These are phyloP conservation scores for Pristionchus arcanus DNA, from an alignment of 2,888 invertebrate species.

Conservation along the genomic window DNA sequence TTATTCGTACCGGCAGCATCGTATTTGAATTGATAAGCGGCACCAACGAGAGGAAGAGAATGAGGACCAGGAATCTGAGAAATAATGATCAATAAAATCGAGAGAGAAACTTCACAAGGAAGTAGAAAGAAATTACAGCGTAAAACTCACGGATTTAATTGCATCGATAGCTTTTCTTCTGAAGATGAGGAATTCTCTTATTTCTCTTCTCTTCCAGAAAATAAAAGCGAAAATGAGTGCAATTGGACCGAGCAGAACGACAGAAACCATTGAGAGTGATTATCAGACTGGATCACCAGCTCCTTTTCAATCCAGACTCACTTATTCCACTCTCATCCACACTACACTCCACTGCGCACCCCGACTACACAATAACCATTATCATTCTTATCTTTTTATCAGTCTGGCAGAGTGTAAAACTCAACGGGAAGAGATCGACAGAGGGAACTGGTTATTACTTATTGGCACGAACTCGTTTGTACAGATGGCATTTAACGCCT, in stretches of 20 bases:
- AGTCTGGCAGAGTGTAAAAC: background rate
- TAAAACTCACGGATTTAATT: background rate
- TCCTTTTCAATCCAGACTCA: conserved; percentile 15
- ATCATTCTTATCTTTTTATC: conserved; percentile 38
- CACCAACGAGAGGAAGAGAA: conserved; percentile 27
- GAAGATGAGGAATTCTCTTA: conserved; percentile 3
- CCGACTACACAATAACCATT: conserved; percentile 18
- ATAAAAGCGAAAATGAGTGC: background rate
- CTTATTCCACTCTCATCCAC: background rate
- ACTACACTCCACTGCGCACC: conserved; percentile 24
- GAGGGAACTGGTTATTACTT: conserved; percentile 22
- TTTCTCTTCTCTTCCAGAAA: conserved; percentile 18
- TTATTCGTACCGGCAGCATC: conserved; percentile 7
- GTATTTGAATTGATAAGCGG: conserved; percentile 45
- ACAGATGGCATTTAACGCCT: conserved; percentile 20
- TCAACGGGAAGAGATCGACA: background rate
- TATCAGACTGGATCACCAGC: background rate
- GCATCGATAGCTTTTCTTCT: conserved; percentile 11
- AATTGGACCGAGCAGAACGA: background rate
- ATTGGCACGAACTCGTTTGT: conserved; percentile 14
- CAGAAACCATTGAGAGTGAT: background rate
- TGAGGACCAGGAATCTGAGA: conserved; percentile 44
- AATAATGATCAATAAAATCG: background rate
- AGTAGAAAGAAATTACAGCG: background rate
- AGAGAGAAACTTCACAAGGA: background rate